phyloP scores from a whole-genome alignment of 2,797 vertebrate genomes.

The Sciurus vulgaris region DNA sequence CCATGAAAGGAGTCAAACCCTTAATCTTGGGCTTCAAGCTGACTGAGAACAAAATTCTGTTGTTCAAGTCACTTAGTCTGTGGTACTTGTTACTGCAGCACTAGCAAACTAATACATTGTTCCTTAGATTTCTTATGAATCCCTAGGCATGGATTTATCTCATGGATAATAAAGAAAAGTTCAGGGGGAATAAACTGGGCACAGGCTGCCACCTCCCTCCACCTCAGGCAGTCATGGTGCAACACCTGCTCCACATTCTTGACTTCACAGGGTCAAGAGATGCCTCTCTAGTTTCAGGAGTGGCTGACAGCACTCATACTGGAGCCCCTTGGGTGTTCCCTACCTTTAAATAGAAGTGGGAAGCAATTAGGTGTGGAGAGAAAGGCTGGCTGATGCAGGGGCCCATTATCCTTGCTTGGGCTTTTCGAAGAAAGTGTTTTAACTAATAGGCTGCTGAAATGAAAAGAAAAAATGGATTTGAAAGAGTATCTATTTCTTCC shows the following conservation, averaged over 20 bases:
- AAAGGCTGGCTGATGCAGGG: background rate
- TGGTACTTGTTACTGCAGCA: background rate
- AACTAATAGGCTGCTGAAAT: background rate
- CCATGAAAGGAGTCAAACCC: background rate
- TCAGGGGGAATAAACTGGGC: background rate
- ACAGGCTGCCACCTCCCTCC: background rate
- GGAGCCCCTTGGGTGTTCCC: accelerated
- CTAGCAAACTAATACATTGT: background rate
- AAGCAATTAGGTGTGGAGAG: background rate
- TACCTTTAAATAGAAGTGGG: background rate
- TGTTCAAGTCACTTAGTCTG: background rate
- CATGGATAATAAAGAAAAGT: background rate
- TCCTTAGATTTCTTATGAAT: background rate
- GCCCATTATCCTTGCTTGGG: background rate
- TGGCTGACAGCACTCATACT: accelerated
- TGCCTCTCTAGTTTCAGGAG: background rate
- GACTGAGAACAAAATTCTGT: background rate
- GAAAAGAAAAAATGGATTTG: constrained; percentile 38
- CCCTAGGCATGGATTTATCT: background rate
- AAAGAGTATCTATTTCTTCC: constrained; percentile 44
- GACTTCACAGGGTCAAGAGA: background rate
- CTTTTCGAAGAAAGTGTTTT: constrained; percentile 19
- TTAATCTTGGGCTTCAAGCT: background rate
- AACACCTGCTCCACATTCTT: accelerated
- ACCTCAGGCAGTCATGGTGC: background rate